Conservation (phyloP, 2,888 invertebrate genomes). For the Thereva nobilitata region DNA sequence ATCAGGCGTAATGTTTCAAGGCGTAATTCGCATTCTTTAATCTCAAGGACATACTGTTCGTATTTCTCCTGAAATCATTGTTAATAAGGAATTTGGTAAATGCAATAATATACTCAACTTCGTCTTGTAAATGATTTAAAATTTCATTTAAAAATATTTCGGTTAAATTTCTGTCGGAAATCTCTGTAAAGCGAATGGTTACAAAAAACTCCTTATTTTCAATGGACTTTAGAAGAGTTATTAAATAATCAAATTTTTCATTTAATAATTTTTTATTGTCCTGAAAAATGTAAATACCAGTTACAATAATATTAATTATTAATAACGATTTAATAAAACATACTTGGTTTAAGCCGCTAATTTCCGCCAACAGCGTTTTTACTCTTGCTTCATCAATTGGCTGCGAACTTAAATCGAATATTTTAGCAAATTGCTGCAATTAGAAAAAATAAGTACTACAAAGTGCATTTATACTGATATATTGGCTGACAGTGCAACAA, state of each 20-base stretch:
- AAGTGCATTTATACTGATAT: no score
- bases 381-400: slow-evolving; percentile 56
- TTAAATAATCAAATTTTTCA: slow-evolving; percentile 47
- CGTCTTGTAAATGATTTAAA: slow-evolving; percentile 49
- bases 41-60: slow-evolving; percentile 50
- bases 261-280: slow-evolving; percentile 45
- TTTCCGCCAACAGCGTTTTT: slow-evolving; percentile 49
- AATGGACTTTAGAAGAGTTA: slow-evolving; percentile 49
- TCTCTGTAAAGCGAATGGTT: slow-evolving; percentile 50
- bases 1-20: slow-evolving; percentile 55
- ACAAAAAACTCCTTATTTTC: slow-evolving; percentile 53
- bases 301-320: neutral
- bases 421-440: slow-evolving; percentile 52
- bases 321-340: slow-evolving; percentile 21
- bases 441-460: neutral
- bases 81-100: neutral
- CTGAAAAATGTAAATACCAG: slow-evolving; percentile 36
- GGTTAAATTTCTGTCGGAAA: slow-evolving; percentile 51
- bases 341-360: slow-evolving; percentile 48
- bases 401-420: slow-evolving; percentile 55
- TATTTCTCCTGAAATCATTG: slow-evolving; percentile 22
- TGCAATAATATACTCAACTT: slow-evolving; percentile 10
- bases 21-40: slow-evolving; percentile 55
- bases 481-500: no score
- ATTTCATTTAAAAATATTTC: slow-evolving; percentile 51